These are phyloP conservation scores for Eulithis testata DNA, from an alignment of 2,888 invertebrate genomes.

Conservation along the genomic window DNA sequence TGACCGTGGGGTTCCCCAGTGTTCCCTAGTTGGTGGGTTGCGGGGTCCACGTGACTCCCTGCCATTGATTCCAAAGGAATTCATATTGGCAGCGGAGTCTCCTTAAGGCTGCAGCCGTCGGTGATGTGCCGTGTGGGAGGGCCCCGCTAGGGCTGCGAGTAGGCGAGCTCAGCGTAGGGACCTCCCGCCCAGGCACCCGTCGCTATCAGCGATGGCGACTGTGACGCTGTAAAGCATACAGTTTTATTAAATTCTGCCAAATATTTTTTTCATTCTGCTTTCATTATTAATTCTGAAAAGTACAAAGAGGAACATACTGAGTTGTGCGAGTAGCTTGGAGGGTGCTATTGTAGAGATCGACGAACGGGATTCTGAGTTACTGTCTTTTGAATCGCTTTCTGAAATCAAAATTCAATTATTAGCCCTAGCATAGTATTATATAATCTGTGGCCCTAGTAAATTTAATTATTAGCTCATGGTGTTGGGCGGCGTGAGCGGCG, in stretches of 20 bases:
- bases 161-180: slow-evolving; percentile 54
- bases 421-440: too few relatives aligned
- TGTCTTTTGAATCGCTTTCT: slow-evolving; percentile 56
- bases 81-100: neutral
- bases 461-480: too few relatives aligned
- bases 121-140: neutral
- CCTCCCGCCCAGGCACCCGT: slow-evolving; percentile 65
- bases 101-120: neutral
- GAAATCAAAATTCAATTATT: slow-evolving; percentile 5
- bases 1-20: too few relatives aligned
- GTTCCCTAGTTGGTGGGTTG: too few relatives aligned
- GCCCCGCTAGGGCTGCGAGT: slow-evolving; percentile 31
- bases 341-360: slow-evolving; percentile 44
- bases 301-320: slow-evolving; percentile 46
- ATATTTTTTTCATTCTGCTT: too few relatives aligned
- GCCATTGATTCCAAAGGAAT: neutral
- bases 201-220: slow-evolving; percentile 44
- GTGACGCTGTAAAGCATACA: slow-evolving; percentile 42
- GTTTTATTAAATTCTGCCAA: neutral
- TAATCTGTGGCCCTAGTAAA: too few relatives aligned
- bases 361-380: slow-evolving; percentile 52
- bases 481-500: too few relatives aligned
- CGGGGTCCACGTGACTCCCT: neutral
- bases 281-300: too few relatives aligned
- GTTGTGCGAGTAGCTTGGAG: slow-evolving; percentile 59